phyloP scores from a whole-genome alignment of 2,797 vertebrate genomes.

The Acrossocheilus fasciatus region DNA sequence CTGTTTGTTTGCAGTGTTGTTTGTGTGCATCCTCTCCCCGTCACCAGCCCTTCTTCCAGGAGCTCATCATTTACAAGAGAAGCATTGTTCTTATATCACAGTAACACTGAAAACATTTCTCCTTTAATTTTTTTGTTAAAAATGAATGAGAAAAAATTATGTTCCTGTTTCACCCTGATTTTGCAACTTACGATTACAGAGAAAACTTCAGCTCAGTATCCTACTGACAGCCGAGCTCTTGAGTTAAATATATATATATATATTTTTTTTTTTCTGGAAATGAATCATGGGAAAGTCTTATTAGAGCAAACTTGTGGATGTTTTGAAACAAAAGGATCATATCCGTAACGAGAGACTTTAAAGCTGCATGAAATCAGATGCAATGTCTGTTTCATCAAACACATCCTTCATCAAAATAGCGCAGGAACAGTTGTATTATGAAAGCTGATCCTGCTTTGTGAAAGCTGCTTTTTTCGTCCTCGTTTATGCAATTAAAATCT shows the following conservation, averaged over 20 bases:
- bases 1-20: too few species aligned
- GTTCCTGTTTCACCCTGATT: background rate
- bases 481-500: background rate
- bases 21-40: background rate
- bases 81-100: background rate
- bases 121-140: background rate
- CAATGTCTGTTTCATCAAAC: constrained; percentile 17
- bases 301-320: background rate
- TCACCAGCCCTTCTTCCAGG: background rate
- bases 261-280: too few species aligned
- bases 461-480: background rate
- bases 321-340: constrained; percentile 2
- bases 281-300: background rate
- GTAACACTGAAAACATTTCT: background rate
- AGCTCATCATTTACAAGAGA: background rate
- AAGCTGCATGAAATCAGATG: background rate
- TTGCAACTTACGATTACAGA: background rate
- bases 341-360: background rate
- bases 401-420: background rate
- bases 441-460: background rate
- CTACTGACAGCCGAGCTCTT: background rate
- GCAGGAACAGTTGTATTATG: background rate
- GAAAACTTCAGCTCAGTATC: background rate
- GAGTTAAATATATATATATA: background rate
- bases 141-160: background rate